phyloP scores from a whole-genome alignment of 2,113 vertebrate species.

The Acrocephalus arundinaceus region DNA sequence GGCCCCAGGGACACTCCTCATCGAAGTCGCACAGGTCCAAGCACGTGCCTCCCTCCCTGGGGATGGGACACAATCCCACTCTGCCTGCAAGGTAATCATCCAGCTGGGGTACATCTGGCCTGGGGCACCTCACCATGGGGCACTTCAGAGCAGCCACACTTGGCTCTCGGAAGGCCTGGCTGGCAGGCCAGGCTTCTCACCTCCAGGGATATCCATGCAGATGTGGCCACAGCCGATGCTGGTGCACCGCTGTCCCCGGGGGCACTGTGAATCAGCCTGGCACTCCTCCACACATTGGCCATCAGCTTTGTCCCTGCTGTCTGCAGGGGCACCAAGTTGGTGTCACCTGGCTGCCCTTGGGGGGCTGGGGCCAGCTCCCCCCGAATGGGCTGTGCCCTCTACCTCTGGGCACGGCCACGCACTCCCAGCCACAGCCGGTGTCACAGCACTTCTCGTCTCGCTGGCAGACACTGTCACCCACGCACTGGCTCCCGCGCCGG shows the following conservation, averaged over 20 bases:
- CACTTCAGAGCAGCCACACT: no score
- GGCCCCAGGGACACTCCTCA: background rate
- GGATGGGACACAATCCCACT: background rate
- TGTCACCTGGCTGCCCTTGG: background rate
- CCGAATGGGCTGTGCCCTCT: background rate
- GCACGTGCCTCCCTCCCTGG: rapidly evolving
- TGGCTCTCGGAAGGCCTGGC: rapidly evolving
- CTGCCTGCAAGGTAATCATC: background rate
- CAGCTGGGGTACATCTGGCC: background rate
- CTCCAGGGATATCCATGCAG: constrained; percentile 8
- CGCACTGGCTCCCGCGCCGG: background rate
- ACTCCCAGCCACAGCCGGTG: constrained; percentile 9
- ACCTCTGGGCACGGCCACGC: constrained; percentile 2
- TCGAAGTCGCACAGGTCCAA: background rate
- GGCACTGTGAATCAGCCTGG: background rate
- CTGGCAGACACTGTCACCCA: constrained; percentile 4
- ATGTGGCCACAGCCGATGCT: background rate
- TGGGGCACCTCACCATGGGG: rapidly evolving
- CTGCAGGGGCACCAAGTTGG: background rate
- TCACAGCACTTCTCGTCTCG: constrained; percentile 36
- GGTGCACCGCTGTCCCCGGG: background rate
- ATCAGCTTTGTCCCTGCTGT: background rate
- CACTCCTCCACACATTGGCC: background rate
- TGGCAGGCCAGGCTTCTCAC: background rate
- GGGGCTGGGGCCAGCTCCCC: background rate